Base-by-base conservation (phyloP, 2,888 invertebrate species). In the Merodon equestris region DNA sequence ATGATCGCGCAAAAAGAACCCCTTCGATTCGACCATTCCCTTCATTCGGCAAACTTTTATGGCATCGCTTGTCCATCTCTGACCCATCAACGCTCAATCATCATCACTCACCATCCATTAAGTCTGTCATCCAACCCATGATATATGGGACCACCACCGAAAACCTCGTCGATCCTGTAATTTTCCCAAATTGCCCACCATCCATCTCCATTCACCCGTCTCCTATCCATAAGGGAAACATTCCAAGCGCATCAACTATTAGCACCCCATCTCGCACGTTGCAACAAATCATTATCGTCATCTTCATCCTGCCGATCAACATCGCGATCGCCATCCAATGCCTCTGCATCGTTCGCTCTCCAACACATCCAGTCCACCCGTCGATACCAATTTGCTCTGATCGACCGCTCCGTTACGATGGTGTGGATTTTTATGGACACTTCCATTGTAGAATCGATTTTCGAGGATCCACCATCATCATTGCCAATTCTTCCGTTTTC, bases 311-410 rank as follows among this genome's bases (percentile, higher is more conserved):
- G 38, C 54, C 56, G 73, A 73, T 77, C 74, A 63, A 72, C 71
- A 56, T 10, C 60, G 42, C 50, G 64, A 19, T 76, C 76, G 51
- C 63, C 66, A 73, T 72, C 77, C 14, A 19, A 17, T 27, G 38
- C 42, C n/a, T 34, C 14, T 15, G 42, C 18, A 50, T 9, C 44
- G 38, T 9, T 14, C 5, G 9, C 27, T 9, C 34, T n/a, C 38
- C 9, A 9, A 18, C 14, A 45, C 60, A 13, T 48, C 45, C 53
- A 27, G 38, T 71, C 34, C 42, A 40, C 54, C 53, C 56, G 50
- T 73, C 73, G 79, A 74, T 79, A 79, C 54, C 74, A 74, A 79
- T 79, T 79, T 70, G 68, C 54, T 77, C n/a, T n/a, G n/a, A n/a
- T 42, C 56, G 57, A 57, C 63, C 27, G 7, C 7, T 7, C 27